phyloP scores from a whole-genome alignment of 1,140 invertebrate genomes.

The Ostrea edulis region DNA sequence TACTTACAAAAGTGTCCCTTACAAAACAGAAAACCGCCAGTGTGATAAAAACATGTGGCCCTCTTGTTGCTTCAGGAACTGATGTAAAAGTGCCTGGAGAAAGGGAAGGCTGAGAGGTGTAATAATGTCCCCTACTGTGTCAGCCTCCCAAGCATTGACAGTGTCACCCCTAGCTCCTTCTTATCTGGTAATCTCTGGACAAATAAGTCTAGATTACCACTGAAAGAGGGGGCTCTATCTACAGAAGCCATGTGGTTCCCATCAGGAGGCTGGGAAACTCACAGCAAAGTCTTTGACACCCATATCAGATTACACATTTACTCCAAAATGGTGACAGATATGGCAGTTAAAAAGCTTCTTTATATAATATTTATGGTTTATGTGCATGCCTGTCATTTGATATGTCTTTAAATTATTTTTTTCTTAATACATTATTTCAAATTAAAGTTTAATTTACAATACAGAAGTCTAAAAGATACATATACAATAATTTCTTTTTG shows the following conservation, averaged over 20 bases:
- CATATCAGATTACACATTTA: conserved; percentile 11
- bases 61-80: neutral
- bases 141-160: conserved; percentile 25
- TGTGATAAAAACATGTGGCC: conserved; percentile 8
- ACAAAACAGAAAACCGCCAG: neutral
- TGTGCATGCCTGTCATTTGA: neutral
- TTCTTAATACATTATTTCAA: neutral
- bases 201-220: conserved; percentile 31
- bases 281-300: conserved; percentile 19
- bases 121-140: neutral
- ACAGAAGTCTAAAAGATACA: neutral
- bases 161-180: conserved; percentile 15
- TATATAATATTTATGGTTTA: conserved; percentile 32
- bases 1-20: conserved; percentile 20
- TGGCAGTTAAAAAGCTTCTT: conserved; percentile 34
- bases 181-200: conserved; percentile 30
- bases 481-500: too few relatives aligned
- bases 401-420: neutral
- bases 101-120: neutral
- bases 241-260: conserved; percentile 18
- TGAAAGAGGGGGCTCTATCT: conserved; percentile 24
- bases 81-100: neutral
- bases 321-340: conserved; percentile 36
- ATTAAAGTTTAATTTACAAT: neutral
- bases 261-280: conserved; percentile 14